Evolutionary conservation across 2,113 vertebrate species (phyloP).

Genomic region (Prochilodus magdalenae): DNA sequence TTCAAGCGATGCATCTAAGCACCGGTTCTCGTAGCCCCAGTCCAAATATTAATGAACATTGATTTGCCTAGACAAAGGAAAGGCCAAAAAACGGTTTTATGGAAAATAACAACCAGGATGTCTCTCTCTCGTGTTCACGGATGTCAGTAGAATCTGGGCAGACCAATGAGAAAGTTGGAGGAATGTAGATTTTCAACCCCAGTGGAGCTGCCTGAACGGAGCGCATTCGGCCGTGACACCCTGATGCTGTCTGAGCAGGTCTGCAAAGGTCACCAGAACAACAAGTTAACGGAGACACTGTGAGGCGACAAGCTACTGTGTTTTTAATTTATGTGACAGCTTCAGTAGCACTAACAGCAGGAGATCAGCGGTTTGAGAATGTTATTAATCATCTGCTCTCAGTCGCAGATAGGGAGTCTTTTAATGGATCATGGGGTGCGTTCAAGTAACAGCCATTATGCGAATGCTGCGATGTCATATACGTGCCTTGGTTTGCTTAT

Average conservation of each 20-base stretch:
- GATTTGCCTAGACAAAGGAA: no score
- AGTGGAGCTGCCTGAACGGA: neutral
- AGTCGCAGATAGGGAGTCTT: neutral
- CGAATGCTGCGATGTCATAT: neutral
- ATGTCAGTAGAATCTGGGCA: neutral
- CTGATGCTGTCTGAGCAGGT: neutral
- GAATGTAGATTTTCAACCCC: neutral
- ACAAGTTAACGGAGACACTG: neutral
- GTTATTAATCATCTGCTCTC: neutral
- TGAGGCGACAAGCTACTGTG: neutral
- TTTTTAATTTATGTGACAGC: neutral
- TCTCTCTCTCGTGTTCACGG: neutral
- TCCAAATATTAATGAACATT: no score
- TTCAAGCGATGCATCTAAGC: no score
- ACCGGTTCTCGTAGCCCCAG: no score
- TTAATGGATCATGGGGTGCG: neutral
- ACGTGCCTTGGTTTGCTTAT: neutral
- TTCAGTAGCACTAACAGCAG: neutral
- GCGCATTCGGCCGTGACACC: neutral
- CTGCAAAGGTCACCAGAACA: conserved; percentile 6
- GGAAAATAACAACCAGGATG: neutral
- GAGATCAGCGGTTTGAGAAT: neutral
- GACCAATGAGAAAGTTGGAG: neutral
- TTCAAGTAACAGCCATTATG: neutral
- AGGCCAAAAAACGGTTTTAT: neutral